Percentiles rank a stretch among this genome's conserved stretches.
These are phyloP conservation scores for Astatotilapia flaviijosephi DNA, from an alignment of 2,113 vertebrate genomes.

Conservation along the genomic window DNA sequence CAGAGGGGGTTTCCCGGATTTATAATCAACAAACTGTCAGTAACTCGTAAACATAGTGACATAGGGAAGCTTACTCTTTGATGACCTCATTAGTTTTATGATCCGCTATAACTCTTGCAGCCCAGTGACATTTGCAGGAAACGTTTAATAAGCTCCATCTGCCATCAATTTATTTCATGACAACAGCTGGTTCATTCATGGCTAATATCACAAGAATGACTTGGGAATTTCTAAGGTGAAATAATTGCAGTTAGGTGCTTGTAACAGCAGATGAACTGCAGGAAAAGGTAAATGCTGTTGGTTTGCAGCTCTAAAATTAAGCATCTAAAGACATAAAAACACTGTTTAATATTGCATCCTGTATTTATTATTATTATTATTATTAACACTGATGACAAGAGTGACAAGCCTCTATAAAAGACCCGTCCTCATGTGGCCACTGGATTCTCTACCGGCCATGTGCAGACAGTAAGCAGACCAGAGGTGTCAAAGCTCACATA, in stretches of 20 bases:
- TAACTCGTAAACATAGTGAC: not conserved
- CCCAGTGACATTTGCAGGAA: not conserved
- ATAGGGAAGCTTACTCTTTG: not conserved
- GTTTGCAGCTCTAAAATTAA: not conserved
- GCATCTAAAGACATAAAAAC: not conserved
- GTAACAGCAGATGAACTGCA: not conserved
- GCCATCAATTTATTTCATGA: not conserved
- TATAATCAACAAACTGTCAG: slow-evolving; percentile 12
- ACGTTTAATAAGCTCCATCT: not conserved
- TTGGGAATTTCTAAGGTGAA: not conserved
- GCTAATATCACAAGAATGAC: not conserved
- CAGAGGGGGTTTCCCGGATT: not conserved
- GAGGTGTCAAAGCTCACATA: slow-evolving; percentile 38
- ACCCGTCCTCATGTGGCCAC: not conserved
- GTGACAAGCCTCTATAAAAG: not conserved
- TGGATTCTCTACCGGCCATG: not conserved
- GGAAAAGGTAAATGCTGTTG: not conserved
- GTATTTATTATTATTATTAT: not conserved
- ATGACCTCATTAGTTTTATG: slow-evolving; percentile 13
- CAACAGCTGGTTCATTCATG: not conserved
- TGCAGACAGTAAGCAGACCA: slow-evolving; percentile 50
- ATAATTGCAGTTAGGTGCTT: not conserved
- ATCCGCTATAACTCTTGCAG: not conserved
- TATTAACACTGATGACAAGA: not conserved
- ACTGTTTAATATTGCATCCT: not conserved